Evolutionary conservation across 2,888 invertebrate genomes (phyloP), one percentile per base, ranked within the genome.

Genomic region (Tipula vernalis): DNA sequence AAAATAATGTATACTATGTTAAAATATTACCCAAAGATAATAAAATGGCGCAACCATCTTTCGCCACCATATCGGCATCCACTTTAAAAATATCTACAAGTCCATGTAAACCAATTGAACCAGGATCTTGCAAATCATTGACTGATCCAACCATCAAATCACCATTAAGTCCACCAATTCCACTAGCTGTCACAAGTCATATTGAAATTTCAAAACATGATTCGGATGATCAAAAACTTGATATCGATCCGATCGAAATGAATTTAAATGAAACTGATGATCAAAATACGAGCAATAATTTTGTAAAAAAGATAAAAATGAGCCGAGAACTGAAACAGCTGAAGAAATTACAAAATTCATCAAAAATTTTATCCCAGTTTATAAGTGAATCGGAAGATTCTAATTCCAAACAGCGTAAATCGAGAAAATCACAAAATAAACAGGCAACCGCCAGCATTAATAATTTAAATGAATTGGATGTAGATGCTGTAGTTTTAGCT

Each of bases 291-390:
- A 36, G 36, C n/a, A 83, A 36, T 83, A 85, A 28, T 42, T 8
- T 84, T 84, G 18, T 42, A 85, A 85, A 85, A 18, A 42, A 15
- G 12, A 12, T 89, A 2, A 88, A 88, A 87, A 92, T 93, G 86
- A 92, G 92, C 87, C 92, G 94, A 88, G 95, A 95, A 90, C 91
- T 95, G 87, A 92, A 93, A 88, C 94, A 93, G 1, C 91, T 95
- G 36, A 93, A 95, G 88, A 94, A 94, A 42, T 93, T 95, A 13
- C 94, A 95, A 36, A 95, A 94, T 89, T 95, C 95, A 89, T 95
- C 95, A 0, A 94, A 95, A 89, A 93, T 95, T 86, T 92, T 94
- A 83, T 93, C 92, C 88, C 93, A 93, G 90, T 94, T 93, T 89
- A 94, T 92, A 15, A 93, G 92, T 88, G 89, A 94, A n/a, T 92